Conservation (phyloP, 2,888 invertebrate species). For the Melinaea menophilus region DNA sequence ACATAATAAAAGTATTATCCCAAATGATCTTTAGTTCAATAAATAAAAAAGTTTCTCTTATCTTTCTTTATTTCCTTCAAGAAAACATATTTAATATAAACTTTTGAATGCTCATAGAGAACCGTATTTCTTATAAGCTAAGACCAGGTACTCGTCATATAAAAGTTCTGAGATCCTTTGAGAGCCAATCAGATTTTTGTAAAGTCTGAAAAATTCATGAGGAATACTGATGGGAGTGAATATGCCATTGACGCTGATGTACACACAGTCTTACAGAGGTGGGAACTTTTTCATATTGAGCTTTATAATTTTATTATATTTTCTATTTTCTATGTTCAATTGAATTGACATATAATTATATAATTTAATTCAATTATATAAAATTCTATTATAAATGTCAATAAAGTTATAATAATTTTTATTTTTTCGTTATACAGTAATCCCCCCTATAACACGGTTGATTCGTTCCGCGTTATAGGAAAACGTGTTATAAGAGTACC, state of each 20-base stretch:
- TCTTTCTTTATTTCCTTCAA: neutral
- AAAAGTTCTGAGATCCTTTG: constrained; percentile 25
- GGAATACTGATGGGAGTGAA: constrained; percentile 41
- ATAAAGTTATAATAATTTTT: no score
- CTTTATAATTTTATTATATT: no score
- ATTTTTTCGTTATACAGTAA: no score
- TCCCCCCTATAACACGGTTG: no score
- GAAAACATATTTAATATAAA: neutral
- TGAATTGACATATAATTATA: no score
- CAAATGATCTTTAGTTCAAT: neutral
- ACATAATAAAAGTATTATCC: no score
- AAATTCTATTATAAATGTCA: no score
- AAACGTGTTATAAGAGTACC: no score
- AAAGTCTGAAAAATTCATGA: constrained; percentile 52
- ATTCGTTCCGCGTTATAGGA: no score
- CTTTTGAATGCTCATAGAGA: neutral
- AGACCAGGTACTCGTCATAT: constrained; percentile 26
- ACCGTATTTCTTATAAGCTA: constrained; percentile 10
- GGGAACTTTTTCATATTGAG: no score
- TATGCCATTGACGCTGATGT: constrained; percentile 35
- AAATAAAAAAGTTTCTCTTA: neutral
- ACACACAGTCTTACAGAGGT: constrained; percentile 22
- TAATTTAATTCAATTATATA: no score
- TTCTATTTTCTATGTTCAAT: no score
- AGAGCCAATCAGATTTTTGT: constrained; percentile 47